Base-by-base conservation (phyloP, 2,888 invertebrate genomes). In the Branchellion lobata region DNA sequence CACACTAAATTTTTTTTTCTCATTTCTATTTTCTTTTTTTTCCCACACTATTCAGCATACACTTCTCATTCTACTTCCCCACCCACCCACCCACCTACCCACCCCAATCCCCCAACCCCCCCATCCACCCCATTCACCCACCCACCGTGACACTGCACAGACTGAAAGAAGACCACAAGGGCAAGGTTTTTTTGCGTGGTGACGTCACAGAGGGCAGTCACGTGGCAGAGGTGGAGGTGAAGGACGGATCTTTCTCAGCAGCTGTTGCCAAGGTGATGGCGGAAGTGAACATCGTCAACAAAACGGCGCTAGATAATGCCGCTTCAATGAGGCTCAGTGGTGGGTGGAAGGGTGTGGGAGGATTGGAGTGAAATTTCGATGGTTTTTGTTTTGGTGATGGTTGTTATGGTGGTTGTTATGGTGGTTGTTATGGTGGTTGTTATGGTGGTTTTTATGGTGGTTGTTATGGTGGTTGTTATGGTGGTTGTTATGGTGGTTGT, bases 211-310 rank as follows among this genome's bases (percentile, higher is more conserved):
- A 94, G 85, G 96, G 96, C 34, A 21, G 84, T 92, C 95, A 94
- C 85, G 85, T 90, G 24, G 89, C 96, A n/a, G 90, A 90, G 77
- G 95, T 95, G 83, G 84, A 84, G 89, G 96, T 95, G 0, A 91
- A 94, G 3, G 81, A 82, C 3, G 82, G 51, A 21, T n/a, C 82
- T 1, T 34, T 27, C n/a, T 74, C 84, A 24, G 95, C 96, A 88
- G 94, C 95, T 87, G 94, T 96, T 0, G 96, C 96, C 21, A 96
- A 96, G 87, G 96, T 99, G 0, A 94, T 94, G 0, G 95, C 98
- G 0, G 93, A 92, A 11, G 94, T 99, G 0, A 92, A 94, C 86
- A 94, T 94, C 87, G 95, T 99, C 85, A 93, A 95, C 0, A 94
- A 96, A 85, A 95, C 96, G 84, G 96, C 96, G 24, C 94, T 98